These are phyloP conservation scores for Paralvinella palmiformis DNA, from an alignment of 1,140 invertebrate species.

Conservation along the genomic window DNA sequence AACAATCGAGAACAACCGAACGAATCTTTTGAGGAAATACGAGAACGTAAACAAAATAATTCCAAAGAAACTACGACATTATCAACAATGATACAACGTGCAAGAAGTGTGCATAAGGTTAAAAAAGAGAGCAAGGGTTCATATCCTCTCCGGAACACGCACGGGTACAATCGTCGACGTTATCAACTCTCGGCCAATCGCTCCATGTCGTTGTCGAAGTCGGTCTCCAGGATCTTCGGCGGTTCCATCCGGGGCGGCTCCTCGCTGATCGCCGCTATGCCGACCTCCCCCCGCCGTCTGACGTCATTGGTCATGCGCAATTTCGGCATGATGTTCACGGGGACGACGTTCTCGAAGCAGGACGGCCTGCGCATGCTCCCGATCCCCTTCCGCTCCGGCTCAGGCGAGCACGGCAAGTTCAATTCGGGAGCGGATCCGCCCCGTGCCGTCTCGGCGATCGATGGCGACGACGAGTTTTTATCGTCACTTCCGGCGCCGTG, in stretches of 20 bases:
- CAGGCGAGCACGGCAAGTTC: not conserved
- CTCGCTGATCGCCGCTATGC: not conserved
- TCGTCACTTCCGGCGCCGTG: not conserved
- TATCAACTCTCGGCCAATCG: not conserved
- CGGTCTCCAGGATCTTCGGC: conserved; percentile 7
- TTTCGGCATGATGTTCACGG: conserved; percentile 6
- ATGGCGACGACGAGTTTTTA: not conserved
- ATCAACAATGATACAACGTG: not conserved
- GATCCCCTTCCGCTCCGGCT: not conserved
- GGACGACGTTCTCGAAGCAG: conserved; percentile 20
- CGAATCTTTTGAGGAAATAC: not conserved
- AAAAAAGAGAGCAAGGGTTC: not conserved
- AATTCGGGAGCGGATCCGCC: not conserved
- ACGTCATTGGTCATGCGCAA: not conserved
- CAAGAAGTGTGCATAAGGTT: not conserved
- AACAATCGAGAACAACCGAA: too few relatives aligned
- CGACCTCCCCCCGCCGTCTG: not conserved
- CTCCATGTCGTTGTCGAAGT: conserved; percentile 1
- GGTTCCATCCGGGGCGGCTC: conserved; percentile 2
- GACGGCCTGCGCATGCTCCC: conserved; percentile 8
- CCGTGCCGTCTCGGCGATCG: not conserved
- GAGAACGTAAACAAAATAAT: not conserved
- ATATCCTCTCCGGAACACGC: not conserved
- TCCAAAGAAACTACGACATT: not conserved
- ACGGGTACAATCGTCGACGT: not conserved